These are phyloP conservation scores for Drosophila bocki DNA, from an alignment of 1,140 invertebrate genomes.

Conservation along the genomic window DNA sequence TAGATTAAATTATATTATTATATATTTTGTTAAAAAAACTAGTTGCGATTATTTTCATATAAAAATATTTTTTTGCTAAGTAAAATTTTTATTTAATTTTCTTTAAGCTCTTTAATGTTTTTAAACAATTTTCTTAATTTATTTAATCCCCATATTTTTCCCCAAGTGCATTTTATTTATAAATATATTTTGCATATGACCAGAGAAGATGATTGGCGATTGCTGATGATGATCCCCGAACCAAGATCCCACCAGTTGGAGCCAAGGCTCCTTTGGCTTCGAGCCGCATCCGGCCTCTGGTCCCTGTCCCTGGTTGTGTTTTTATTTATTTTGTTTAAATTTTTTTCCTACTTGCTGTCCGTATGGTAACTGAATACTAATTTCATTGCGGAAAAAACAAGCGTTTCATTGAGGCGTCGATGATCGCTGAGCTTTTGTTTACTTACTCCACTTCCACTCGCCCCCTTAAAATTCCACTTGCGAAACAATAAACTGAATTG, in stretches of 20 bases:
- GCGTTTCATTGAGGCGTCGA: constrained; percentile 62
- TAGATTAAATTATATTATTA: too few species aligned
- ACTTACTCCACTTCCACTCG: constrained; percentile 31
- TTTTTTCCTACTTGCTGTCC: constrained; percentile 34
- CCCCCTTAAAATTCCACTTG: constrained; percentile 15
- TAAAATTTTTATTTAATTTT: neutral
- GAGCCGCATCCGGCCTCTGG: constrained; percentile 51
- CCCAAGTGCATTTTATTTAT: constrained; percentile 60
- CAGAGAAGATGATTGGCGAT: constrained; percentile 36
- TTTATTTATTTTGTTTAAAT: constrained; percentile 16
- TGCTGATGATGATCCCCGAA: constrained; percentile 20
- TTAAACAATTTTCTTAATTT: neutral
- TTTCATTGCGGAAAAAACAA: constrained; percentile 52
- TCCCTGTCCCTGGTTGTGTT: constrained; percentile 8
- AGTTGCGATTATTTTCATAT: too few species aligned
- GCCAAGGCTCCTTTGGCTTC: constrained; percentile 21
- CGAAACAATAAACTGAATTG: constrained; percentile 65
- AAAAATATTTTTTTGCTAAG: too few species aligned
- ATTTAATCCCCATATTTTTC: neutral
- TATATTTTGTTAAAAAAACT: too few species aligned
- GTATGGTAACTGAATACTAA: constrained; percentile 81
- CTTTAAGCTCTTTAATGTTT: neutral
- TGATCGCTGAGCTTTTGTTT: constrained; percentile 78
- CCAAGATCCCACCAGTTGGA: constrained; percentile 23
- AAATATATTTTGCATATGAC: constrained; percentile 57